Evolutionary conservation across 2,113 vertebrate genomes (phyloP), one percentile per base, ranked within the genome.

Genomic region (Sakesphorus luctuosus): DNA sequence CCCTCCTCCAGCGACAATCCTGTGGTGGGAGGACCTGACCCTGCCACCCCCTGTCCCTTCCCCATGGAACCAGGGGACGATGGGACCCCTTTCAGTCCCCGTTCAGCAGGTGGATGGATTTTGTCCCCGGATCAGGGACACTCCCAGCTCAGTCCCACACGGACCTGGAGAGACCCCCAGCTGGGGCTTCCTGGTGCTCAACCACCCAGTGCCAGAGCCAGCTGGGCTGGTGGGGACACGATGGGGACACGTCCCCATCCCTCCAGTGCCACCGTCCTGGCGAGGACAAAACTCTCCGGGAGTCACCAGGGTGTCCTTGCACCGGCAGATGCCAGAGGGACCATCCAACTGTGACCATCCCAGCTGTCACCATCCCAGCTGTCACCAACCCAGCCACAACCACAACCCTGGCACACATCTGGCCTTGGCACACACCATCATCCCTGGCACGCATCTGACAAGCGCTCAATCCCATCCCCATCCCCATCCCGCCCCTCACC

Each of bases 221-320:
- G 50, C 38, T 38, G 59, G 10, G 44, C 35, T 20, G 46, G 38
- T 0, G 0, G 68, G 53, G 68, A n/a, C 36, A 7, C 1, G 1
- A 28, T 4, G 0, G 3, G n/a, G 68, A 19, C 25, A 33, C 2
- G 1, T 46, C 75, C 75, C 62, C 5, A 0, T 38, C 49, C 61
- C 47, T 18, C 13, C 0, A 7, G 65, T 23, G 59, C 26, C 58
- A n/a, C 0, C 2, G 31, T 11, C 25, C 25, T 1, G 0, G 29
- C 24, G 21, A 63, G n/a, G 20, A 16, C 9, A 24, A 38, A 76
- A 6, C 23, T 4, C 43, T 53, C 59, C 0, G 18, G 44, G 29
- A 33, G 18, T 24, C 18, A 1, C 17, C 65, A 25, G 2, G 1
- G 55, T 9, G 55, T n/a, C 55, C 47, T 49, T 49, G 23, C 47